phyloP scores from a whole-genome alignment of 35 echinoderm and acorn worm species.

The Patiria miniata region DNA sequence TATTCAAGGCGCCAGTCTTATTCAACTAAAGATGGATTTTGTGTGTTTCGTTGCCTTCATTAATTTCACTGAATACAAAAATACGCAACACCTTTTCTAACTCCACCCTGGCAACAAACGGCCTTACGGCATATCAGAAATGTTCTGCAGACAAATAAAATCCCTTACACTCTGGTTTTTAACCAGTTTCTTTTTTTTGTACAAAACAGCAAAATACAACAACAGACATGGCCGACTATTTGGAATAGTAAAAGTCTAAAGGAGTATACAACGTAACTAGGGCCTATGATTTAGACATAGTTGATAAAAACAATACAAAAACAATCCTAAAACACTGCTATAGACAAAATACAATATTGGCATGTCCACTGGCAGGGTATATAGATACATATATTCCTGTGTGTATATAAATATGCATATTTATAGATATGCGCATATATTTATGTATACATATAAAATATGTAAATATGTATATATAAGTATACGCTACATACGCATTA shows the following conservation, averaged over 20 bases:
- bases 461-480: not conserved
- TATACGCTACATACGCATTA: not conserved
- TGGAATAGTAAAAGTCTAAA: constrained; percentile 17
- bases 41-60: too few species aligned
- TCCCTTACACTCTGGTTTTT: not conserved
- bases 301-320: constrained; percentile 29
- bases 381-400: constrained; percentile 4
- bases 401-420: constrained; percentile 32
- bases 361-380: constrained; percentile 27
- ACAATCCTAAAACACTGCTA: constrained; percentile 18
- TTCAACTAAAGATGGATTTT: too few species aligned
- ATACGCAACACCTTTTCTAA: not conserved
- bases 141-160: not conserved
- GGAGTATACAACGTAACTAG: not conserved
- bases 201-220: constrained; percentile 32
- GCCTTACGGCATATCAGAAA: constrained; percentile 11
- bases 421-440: constrained; percentile 13
- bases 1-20: too few species aligned
- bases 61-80: constrained; percentile 30
- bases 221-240: constrained; percentile 16
- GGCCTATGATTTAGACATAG: constrained; percentile 11
- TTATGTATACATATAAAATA: constrained; percentile 14
- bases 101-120: not conserved
- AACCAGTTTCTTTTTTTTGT: constrained; percentile 13
- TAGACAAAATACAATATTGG: constrained; percentile 26